Base-by-base conservation (phyloP, 2,113 vertebrate species). In the Aptenodytes patagonicus region DNA sequence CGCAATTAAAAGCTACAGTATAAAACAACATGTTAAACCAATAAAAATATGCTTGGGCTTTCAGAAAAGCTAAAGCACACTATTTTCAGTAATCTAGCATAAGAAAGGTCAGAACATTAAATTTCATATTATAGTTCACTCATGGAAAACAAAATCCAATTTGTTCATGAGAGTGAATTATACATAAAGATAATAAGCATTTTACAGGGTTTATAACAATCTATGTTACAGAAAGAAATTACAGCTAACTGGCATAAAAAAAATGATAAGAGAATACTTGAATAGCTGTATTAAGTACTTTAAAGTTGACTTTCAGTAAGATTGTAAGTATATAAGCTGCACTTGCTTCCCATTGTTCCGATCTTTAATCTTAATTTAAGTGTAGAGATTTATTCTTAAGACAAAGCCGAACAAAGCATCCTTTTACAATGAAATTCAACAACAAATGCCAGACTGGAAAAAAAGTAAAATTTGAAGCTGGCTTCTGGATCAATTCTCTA, bases 1-100 rank as follows among this genome's bases (percentile, higher is more conserved):
- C 32, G 7, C 94, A 96, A 97, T 97, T 97, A 97, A 83, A 95
- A 97, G 81, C 96, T 91, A 89, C 96, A 95, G 72, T 95, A 93
- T 71, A 83, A 89, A 93, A 89, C 32, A 57, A 51, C 64, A 79
- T 42, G 38, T 81, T 83, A 87, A 97, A 87, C 62, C 69, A 96
- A 93, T 25, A 77, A 85, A 81, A 96, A 90, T 49, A 83, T 4
- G 76, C 94, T 78, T 80, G 90, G 82, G 93, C 71, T 93, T 86
- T 64, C 62, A 83, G 64, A 95, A 95, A 95, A 95, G 79, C 92
- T 71, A 93, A 73, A 64, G 57, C 60, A 76, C 42, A 18, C 29
- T 86, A 52, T 87, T 95, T 96, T 94, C 90, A 82, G 40, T 85
- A 87, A 72, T 24, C 51, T 40, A 26, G 46, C 32, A 55, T 24